These are phyloP conservation scores for Chlorops oryzae DNA, from an alignment of 1,140 invertebrate genomes.

Conservation along the genomic window DNA sequence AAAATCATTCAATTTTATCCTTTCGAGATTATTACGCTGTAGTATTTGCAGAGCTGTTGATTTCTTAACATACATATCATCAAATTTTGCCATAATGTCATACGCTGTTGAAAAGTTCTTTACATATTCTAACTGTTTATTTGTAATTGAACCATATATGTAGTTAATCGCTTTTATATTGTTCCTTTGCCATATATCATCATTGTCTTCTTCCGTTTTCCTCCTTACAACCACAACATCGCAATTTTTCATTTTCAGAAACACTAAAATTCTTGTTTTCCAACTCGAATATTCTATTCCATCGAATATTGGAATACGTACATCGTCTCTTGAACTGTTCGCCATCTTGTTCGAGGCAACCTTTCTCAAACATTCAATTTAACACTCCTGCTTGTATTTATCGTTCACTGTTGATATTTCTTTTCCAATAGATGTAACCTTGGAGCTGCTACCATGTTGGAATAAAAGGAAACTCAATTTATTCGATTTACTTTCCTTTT, in stretches of 20 bases:
- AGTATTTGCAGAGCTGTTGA: slow-evolving; percentile 33
- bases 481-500: too few relatives aligned
- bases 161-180: slow-evolving; percentile 27
- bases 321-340: not conserved
- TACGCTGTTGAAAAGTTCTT: slow-evolving; percentile 17
- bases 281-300: not conserved
- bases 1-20: slow-evolving; percentile 25
- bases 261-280: not conserved
- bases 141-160: slow-evolving; percentile 25
- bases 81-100: slow-evolving; percentile 31
- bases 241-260: not conserved
- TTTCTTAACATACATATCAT: slow-evolving; percentile 26
- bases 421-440: too few relatives aligned
- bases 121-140: slow-evolving; percentile 27
- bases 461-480: too few relatives aligned
- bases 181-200: slow-evolving; percentile 21
- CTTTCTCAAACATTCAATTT: too few relatives aligned
- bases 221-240: not conserved
- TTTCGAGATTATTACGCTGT: slow-evolving; percentile 25
- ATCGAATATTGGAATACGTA: slow-evolving; percentile 4
- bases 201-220: not conserved
- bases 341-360: too few relatives aligned
- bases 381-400: too few relatives aligned
- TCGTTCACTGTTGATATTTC: too few relatives aligned
- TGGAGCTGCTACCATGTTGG: too few relatives aligned